Evolutionary conservation across 35 echinoderm and acorn worm species (phyloP).

Genomic region (Holothuria glaberrima): DNA sequence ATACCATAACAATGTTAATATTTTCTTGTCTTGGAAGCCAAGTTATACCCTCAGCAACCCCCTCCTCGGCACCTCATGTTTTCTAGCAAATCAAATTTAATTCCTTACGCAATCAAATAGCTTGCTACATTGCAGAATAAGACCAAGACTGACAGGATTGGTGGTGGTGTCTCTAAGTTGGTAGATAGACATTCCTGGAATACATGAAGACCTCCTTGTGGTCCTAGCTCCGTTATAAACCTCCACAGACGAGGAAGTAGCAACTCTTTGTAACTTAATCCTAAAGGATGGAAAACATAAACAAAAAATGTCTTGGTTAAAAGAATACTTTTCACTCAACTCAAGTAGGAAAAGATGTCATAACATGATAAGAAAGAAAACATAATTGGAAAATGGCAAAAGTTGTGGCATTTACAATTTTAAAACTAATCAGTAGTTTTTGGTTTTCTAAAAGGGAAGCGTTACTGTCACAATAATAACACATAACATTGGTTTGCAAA

Average conservation of each 20-base stretch:
- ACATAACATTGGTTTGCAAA: too few relatives aligned
- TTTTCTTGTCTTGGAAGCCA: neutral
- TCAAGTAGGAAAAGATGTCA: neutral
- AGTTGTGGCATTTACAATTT: too few relatives aligned
- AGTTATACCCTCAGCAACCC: neutral
- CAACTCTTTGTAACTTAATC: slow-evolving; percentile 91
- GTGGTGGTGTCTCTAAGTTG: slow-evolving; percentile 59
- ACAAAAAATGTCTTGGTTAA: neutral
- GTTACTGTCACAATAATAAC: too few relatives aligned
- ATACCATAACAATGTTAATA: neutral
- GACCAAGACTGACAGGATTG: slow-evolving; percentile 84
- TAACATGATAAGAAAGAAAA: too few relatives aligned
- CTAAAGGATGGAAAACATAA: slow-evolving; percentile 45
- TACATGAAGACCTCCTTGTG: slow-evolving; percentile 86
- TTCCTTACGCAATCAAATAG: slow-evolving; percentile 93
- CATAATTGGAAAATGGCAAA: too few relatives aligned
- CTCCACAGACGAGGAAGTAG: slow-evolving; percentile 93
- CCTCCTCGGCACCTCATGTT: neutral
- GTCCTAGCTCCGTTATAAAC: slow-evolving; percentile 96
- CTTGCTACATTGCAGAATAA: slow-evolving; percentile 94
- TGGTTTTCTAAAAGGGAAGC: too few relatives aligned
- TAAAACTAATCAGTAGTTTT: too few relatives aligned
- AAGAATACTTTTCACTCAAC: neutral
- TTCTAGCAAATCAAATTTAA: neutral
- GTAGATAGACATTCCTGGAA: slow-evolving; percentile 80